Percentiles rank a stretch among this genome's conserved stretches.
These are phyloP conservation scores for Synanthedon myopaeformis DNA, from an alignment of 2,888 invertebrate genomes.

Conservation along the genomic window DNA sequence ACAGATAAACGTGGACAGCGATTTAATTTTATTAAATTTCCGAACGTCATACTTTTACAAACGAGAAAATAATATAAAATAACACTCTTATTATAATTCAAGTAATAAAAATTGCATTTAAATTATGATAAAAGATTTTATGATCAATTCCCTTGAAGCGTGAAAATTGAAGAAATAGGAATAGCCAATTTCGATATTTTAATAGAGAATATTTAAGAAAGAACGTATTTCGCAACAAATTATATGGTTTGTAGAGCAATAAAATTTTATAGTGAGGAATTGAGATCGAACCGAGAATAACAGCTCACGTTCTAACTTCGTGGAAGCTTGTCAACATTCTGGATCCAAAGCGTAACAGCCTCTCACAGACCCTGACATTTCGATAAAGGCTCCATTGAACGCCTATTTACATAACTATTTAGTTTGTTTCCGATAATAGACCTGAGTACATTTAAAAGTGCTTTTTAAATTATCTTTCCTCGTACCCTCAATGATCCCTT, in stretches of 20 bases:
- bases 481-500: no score
- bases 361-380: slow-evolving; percentile 57
- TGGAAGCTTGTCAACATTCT: slow-evolving; percentile 33
- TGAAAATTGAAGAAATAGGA: no score
- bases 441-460: neutral
- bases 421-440: slow-evolving; percentile 1
- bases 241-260: no score
- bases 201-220: no score
- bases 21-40: no score
- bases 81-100: no score
- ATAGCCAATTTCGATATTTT: no score
- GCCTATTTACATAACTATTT: slow-evolving; percentile 1
- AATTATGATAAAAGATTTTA: neutral
- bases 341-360: slow-evolving; percentile 25
- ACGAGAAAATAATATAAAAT: no score
- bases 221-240: no score
- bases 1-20: no score
- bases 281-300: neutral
- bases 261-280: neutral
- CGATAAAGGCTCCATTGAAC: slow-evolving; percentile 21
- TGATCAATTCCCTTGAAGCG: neutral
- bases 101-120: no score
- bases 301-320: neutral
- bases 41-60: no score
- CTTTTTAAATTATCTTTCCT: neutral